Percentiles rank a stretch among this genome's conserved stretches.
phyloP scores from a whole-genome alignment of 2,797 vertebrate species.

The Acipenser oxyrinchus region DNA sequence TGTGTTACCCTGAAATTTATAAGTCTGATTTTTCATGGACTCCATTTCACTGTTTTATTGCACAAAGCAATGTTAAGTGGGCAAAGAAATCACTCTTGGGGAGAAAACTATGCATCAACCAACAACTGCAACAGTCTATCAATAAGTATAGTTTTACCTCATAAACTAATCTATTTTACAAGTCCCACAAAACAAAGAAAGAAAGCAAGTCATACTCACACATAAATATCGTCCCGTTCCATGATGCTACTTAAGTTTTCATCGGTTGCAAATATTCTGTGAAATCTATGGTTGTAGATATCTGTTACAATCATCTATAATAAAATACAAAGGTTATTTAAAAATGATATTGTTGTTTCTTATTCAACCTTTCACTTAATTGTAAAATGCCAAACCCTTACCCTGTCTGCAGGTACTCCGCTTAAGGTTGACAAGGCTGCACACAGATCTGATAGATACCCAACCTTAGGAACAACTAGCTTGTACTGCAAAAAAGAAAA shows the following conservation, averaged over 20 bases:
- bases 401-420: slow-evolving; percentile 87
- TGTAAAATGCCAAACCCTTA: slow-evolving; percentile 33
- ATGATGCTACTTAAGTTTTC: slow-evolving; percentile 98
- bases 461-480: slow-evolving; percentile 94
- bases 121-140: neutral
- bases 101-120: too few relatives aligned
- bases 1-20: too few relatives aligned
- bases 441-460: slow-evolving; percentile 92
- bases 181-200: neutral
- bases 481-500: slow-evolving; percentile 76
- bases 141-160: neutral
- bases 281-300: slow-evolving; percentile 98
- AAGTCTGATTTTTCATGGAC: too few relatives aligned
- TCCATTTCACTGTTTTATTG: too few relatives aligned
- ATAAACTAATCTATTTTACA: neutral
- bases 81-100: too few relatives aligned
- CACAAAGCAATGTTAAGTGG: too few relatives aligned
- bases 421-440: slow-evolving; percentile 76
- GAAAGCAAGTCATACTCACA: slow-evolving; percentile 68
- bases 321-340: too few relatives aligned
- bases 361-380: neutral
- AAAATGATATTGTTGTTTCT: too few relatives aligned
- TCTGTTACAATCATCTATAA: slow-evolving; percentile 75
- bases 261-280: slow-evolving; percentile 92
- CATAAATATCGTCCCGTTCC: slow-evolving; percentile 95